These are phyloP conservation scores for Cephalotes varians DNA, from an alignment of 2,888 invertebrate genomes.

Conservation along the genomic window DNA sequence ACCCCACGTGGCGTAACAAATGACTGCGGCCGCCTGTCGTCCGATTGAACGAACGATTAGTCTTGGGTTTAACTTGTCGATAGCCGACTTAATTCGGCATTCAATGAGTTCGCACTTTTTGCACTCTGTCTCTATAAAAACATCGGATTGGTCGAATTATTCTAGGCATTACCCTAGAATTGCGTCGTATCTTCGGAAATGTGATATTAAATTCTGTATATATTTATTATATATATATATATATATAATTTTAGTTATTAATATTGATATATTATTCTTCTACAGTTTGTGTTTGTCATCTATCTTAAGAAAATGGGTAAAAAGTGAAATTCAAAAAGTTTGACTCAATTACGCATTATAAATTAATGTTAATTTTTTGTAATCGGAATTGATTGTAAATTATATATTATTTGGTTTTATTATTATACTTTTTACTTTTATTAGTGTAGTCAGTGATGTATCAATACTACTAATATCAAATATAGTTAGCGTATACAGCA, in stretches of 20 bases:
- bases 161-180: conserved; percentile 6
- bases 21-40: conserved; percentile 47
- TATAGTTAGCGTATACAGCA: no score
- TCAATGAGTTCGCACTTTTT: conserved; percentile 59
- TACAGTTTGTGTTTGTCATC: background rate
- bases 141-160: background rate
- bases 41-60: conserved; percentile 60
- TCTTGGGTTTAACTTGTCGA: conserved; percentile 72
- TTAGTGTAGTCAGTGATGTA: background rate
- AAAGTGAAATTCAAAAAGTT: background rate
- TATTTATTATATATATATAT: background rate
- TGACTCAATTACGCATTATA: background rate
- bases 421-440: background rate
- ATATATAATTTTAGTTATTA: background rate
- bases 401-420: background rate
- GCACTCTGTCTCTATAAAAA: conserved; percentile 47
- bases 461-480: no score
- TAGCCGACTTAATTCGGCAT: conserved; percentile 76
- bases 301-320: background rate
- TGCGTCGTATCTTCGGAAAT: background rate
- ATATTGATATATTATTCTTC: background rate
- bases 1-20: conserved; percentile 55
- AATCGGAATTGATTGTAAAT: background rate
- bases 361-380: background rate
- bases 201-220: background rate